These are phyloP conservation scores for Aspidiotus rigidus DNA, from an alignment of 2,888 invertebrate species.

Conservation along the genomic window DNA sequence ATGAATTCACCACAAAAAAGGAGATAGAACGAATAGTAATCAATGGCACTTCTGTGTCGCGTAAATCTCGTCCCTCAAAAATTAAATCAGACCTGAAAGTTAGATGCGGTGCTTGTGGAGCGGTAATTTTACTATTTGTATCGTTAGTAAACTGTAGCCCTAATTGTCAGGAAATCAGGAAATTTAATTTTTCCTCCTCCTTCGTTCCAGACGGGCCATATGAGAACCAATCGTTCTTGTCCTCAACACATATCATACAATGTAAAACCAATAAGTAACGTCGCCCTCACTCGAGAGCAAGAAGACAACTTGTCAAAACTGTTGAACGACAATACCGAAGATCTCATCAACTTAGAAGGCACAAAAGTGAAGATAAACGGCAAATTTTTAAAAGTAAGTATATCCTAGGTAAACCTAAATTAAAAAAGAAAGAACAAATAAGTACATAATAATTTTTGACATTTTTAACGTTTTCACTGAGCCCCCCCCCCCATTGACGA, in stretches of 20 bases:
- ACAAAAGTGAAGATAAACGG: slow-evolving; percentile 86
- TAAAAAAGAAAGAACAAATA: too few relatives aligned
- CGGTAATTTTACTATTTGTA: slow-evolving; percentile 16
- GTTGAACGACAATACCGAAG: slow-evolving; percentile 58
- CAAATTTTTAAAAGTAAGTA: slow-evolving; percentile 55
- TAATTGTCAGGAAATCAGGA: too few relatives aligned
- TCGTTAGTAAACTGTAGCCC: not conserved
- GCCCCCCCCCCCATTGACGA: too few relatives aligned
- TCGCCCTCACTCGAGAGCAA: slow-evolving; percentile 69
- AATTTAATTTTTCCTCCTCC: not conserved
- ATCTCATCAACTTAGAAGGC: slow-evolving; percentile 85
- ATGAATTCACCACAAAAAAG: too few relatives aligned
- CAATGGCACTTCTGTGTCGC: not conserved
- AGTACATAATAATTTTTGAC: too few relatives aligned
- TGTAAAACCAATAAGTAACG: slow-evolving; percentile 54
- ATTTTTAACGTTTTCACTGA: too few relatives aligned
- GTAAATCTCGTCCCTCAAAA: slow-evolving; percentile 53
- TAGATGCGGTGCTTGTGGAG: slow-evolving; percentile 92
- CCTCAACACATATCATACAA: slow-evolving; percentile 66
- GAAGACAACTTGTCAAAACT: slow-evolving; percentile 67
- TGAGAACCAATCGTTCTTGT: slow-evolving; percentile 93
- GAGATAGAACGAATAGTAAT: not conserved
- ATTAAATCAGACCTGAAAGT: slow-evolving; percentile 81
- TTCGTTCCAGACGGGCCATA: slow-evolving; percentile 47
- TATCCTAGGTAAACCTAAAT: too few relatives aligned